Evolutionary conservation across 1,140 invertebrate genomes (phyloP).

Genomic region (Acromyrmex charruanus): DNA sequence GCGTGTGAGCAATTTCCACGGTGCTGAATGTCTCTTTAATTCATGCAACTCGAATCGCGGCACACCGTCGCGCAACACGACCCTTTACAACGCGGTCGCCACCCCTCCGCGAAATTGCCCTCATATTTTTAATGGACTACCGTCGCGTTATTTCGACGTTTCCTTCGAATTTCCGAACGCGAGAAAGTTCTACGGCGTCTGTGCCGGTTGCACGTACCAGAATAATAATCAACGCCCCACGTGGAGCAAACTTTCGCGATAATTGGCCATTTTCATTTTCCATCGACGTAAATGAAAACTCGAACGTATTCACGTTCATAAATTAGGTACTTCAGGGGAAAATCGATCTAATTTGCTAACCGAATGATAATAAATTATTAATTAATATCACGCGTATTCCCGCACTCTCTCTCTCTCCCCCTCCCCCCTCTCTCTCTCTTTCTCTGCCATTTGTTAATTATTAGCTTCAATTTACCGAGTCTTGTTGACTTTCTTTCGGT

Average conservation of each 20-base stretch:
- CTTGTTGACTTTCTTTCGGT: background rate
- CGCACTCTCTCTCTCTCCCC: background rate
- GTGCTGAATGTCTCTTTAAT: conserved; percentile 48
- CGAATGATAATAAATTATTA: conserved; percentile 42
- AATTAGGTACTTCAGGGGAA: background rate
- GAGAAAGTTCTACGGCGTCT: background rate
- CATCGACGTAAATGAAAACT: conserved; percentile 37
- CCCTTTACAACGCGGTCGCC: background rate
- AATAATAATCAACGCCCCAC: conserved; percentile 30
- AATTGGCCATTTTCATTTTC: conserved; percentile 46
- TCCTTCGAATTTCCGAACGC: conserved; percentile 26
- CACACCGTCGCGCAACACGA: background rate
- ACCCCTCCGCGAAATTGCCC: conserved; percentile 15
- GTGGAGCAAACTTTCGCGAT: conserved; percentile 34
- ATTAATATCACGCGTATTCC: background rate
- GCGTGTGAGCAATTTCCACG: conserved; percentile 49
- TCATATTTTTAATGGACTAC: conserved; percentile 45
- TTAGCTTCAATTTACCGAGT: background rate
- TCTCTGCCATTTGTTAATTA: background rate
- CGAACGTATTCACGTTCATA: background rate
- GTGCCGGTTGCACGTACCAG: background rate
- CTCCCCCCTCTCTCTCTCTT: background rate
- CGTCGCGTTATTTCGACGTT: conserved; percentile 23
- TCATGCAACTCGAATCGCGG: conserved; percentile 27
- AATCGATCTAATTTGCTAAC: conserved; percentile 38